phyloP scores from a whole-genome alignment of 2,113 vertebrate species.

The Tinamus guttatus region DNA sequence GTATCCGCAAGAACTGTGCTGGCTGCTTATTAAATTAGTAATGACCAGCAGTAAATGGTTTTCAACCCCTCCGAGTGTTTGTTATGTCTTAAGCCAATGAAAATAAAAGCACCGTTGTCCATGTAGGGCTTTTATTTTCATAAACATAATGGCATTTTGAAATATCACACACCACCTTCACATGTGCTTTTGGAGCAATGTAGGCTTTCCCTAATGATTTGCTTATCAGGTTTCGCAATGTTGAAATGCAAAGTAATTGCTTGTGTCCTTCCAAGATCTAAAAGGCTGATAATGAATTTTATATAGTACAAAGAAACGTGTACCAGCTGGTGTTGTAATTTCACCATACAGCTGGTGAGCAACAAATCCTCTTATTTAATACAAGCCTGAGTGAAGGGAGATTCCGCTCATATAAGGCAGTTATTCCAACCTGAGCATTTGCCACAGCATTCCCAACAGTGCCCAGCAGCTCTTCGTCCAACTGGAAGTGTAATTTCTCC shows the following conservation, averaged over 20 bases:
- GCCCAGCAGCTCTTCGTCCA: not conserved
- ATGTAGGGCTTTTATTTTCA: slow-evolving; percentile 42
- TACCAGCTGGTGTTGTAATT: slow-evolving; percentile 12
- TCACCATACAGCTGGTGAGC: slow-evolving; percentile 3
- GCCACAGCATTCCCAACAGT: not conserved
- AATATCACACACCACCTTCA: not conserved
- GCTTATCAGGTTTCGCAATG: slow-evolving; percentile 33
- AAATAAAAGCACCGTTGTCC: slow-evolving; percentile 34
- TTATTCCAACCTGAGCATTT: slow-evolving; percentile 14
- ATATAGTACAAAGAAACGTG: slow-evolving; percentile 13
- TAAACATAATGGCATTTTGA: slow-evolving; percentile 39
- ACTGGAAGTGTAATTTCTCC: not conserved
- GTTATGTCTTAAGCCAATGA: slow-evolving; percentile 59
- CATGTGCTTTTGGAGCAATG: not conserved
- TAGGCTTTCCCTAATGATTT: slow-evolving; percentile 32
- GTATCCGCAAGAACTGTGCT: slow-evolving; percentile 69
- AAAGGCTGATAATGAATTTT: slow-evolving; percentile 50
- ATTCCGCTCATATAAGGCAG: slow-evolving; percentile 10
- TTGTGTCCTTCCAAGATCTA: slow-evolving; percentile 45
- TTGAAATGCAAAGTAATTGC: slow-evolving; percentile 42
- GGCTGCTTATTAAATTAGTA: slow-evolving; percentile 82
- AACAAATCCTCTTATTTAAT: not conserved
- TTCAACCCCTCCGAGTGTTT: slow-evolving; percentile 48
- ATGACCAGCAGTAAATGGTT: slow-evolving; percentile 72
- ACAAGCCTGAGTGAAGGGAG: slow-evolving; percentile 2